Evolutionary conservation across 2,113 vertebrate species (phyloP).

Genomic region (Archilochus colubris): DNA sequence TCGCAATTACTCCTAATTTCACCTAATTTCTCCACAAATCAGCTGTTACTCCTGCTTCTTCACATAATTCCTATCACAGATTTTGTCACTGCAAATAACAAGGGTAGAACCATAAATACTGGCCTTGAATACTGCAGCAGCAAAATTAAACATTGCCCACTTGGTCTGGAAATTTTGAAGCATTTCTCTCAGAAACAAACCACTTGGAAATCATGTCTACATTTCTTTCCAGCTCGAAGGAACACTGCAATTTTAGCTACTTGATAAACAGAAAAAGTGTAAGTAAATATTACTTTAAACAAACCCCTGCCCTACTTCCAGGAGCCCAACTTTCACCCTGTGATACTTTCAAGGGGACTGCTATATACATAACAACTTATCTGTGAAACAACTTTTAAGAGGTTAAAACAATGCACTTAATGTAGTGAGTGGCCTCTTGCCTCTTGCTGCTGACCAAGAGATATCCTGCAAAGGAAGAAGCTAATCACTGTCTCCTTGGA

Average conservation of each 20-base stretch:
- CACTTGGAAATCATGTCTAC: neutral
- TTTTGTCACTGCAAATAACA: neutral
- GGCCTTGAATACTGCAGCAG: neutral
- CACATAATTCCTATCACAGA: neutral
- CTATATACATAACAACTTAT: neutral
- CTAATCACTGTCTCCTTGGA: slow-evolving; percentile 55
- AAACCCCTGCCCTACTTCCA: neutral
- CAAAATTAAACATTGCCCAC: neutral
- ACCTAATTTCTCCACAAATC: neutral
- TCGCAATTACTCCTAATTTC: neutral
- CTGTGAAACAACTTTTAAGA: slow-evolving; percentile 18
- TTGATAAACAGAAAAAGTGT: neutral
- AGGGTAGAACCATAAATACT: neutral
- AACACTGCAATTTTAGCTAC: neutral
- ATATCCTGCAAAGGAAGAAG: slow-evolving; percentile 35
- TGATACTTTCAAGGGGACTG: neutral
- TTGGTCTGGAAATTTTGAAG: neutral
- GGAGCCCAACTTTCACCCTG: neutral
- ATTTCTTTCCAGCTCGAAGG: neutral
- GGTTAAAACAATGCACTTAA: slow-evolving; percentile 23
- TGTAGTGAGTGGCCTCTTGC: neutral
- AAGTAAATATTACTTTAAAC: neutral
- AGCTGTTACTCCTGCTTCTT: neutral
- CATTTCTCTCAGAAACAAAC: neutral
- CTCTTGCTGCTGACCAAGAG: slow-evolving; percentile 13